These are phyloP conservation scores for Psittacula echo DNA, from an alignment of 2,797 vertebrate species.

Conservation along the genomic window DNA sequence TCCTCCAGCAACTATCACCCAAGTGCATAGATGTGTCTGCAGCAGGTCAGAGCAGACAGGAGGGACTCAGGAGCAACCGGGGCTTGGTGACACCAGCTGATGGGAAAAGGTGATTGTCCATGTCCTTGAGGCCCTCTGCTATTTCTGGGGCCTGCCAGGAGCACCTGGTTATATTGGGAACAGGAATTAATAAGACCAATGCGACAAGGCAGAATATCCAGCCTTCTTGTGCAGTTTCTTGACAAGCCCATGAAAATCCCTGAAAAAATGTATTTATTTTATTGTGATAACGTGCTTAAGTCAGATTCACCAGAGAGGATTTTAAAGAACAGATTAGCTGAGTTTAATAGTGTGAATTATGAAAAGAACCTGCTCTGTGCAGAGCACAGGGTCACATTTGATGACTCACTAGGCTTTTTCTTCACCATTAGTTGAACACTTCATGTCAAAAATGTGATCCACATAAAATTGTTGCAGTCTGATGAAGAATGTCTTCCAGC, in stretches of 20 bases:
- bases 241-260: neutral
- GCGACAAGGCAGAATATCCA: neutral
- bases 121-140: neutral
- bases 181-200: neutral
- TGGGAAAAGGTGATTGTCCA: neutral
- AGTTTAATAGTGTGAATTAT: slow-evolving; percentile 2
- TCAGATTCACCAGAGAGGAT: neutral
- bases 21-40: neutral
- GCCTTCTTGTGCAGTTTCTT: neutral
- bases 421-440: neutral
- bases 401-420: neutral
- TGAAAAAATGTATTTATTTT: neutral
- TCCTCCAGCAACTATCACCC: neutral
- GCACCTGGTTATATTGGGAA: neutral
- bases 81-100: neutral
- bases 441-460: neutral
- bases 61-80: neutral
- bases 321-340: neutral
- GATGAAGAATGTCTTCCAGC: neutral
- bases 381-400: neutral
- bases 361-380: neutral
- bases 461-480: neutral
- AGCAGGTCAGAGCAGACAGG: neutral
- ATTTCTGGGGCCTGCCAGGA: neutral
- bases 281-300: neutral